Evolutionary conservation across 2,797 vertebrate species (phyloP).

Genomic region (Lepus townsendii): DNA sequence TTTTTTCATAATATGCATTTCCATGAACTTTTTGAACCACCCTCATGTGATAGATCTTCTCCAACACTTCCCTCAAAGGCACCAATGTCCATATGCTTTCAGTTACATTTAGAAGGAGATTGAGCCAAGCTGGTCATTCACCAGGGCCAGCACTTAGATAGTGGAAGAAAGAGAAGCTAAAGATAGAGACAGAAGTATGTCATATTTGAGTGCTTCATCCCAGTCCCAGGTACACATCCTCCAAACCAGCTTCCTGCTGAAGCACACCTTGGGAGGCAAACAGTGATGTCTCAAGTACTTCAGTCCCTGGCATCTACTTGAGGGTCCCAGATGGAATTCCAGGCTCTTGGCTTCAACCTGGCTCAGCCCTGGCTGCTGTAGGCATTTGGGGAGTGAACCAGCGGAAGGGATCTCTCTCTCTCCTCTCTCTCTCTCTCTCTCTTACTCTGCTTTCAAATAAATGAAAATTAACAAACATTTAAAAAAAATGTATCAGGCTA

Average conservation of each 20-base stretch:
- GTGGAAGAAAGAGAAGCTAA: background rate
- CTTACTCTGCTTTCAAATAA: background rate
- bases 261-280: too few species aligned
- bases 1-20: too few species aligned
- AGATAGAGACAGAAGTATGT: background rate
- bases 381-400: too few species aligned
- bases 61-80: background rate
- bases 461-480: constrained; percentile 27
- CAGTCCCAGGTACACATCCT: background rate
- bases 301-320: too few species aligned
- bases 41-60: background rate
- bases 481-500: constrained; percentile 4
- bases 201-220: background rate
- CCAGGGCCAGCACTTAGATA: background rate
- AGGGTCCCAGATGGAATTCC: too few species aligned
- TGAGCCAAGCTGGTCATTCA: background rate
- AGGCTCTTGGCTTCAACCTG: too few species aligned
- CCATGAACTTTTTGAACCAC: too few species aligned
- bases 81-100: background rate
- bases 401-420: too few species aligned
- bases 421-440: too few species aligned
- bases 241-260: background rate
- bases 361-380: too few species aligned
- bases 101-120: background rate
- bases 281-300: too few species aligned